These are phyloP conservation scores for Lumbricus terrestris DNA, from an alignment of 2,888 invertebrate genomes.

Conservation along the genomic window DNA sequence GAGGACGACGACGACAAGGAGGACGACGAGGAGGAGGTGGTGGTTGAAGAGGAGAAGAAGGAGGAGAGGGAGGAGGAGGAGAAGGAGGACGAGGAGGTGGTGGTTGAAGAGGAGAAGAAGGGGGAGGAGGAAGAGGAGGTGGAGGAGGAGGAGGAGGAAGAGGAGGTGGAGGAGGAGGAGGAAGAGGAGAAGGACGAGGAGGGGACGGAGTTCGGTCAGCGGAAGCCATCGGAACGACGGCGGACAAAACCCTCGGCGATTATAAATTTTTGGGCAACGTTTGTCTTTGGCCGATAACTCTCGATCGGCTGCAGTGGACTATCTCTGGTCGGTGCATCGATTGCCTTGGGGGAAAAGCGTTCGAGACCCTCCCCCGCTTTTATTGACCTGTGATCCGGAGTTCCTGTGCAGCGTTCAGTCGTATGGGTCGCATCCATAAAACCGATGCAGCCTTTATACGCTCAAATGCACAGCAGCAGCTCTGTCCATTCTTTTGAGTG, in stretches of 20 bases:
- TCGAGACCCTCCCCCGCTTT: background rate
- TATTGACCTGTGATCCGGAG: background rate
- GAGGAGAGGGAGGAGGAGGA: too few relatives aligned
- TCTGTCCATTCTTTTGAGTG: background rate
- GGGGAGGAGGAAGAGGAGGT: too few relatives aligned
- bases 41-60: too few relatives aligned
- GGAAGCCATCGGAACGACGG: background rate
- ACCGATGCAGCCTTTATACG: background rate
- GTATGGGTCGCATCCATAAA: background rate
- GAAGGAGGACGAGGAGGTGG: too few relatives aligned
- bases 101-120: too few relatives aligned
- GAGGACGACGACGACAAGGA: too few relatives aligned
- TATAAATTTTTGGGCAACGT: background rate
- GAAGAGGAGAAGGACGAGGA: too few relatives aligned
- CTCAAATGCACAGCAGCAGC: too few relatives aligned
- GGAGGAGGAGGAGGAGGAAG: too few relatives aligned
- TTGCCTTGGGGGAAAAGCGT: background rate
- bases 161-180: too few relatives aligned
- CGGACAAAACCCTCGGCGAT: background rate
- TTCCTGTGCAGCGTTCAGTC: background rate
- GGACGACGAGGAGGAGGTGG: too few relatives aligned
- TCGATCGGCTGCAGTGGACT: too few relatives aligned
- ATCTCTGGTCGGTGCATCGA: background rate
- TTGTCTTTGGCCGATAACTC: conserved; percentile 3
- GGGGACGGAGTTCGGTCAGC: background rate